A percentile compares a stretch with the other conserved stretches of the same genome.
These are phyloP conservation scores for Pegoplata infirma DNA, from an alignment of 2,888 invertebrate genomes.

Conservation along the genomic window DNA sequence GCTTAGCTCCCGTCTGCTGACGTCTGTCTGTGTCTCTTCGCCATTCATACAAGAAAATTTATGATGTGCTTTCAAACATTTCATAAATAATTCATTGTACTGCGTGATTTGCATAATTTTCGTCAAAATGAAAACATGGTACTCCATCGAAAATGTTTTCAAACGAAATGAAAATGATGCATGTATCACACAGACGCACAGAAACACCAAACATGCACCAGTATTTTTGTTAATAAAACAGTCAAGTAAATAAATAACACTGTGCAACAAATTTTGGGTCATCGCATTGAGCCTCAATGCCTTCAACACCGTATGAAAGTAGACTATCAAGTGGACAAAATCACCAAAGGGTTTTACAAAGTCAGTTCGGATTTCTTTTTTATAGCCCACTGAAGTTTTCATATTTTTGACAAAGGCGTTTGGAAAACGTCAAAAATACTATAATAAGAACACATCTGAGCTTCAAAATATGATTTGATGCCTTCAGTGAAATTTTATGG, in stretches of 20 bases:
- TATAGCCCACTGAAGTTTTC: no score
- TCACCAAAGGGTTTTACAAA: no score
- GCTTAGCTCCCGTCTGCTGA: conserved; percentile 34
- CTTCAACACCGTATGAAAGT: no score
- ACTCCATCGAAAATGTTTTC: neutral
- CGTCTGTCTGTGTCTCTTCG: neutral
- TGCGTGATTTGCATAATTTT: conserved; percentile 66
- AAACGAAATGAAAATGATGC: neutral
- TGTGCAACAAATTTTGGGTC: no score
- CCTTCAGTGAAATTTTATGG: no score
- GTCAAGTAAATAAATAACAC: neutral
- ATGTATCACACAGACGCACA: conserved; percentile 5
- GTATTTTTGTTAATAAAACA: conserved; percentile 2
- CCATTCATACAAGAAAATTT: conserved; percentile 61
- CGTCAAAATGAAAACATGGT: conserved; percentile 62
- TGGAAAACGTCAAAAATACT: no score
- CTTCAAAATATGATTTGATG: no score
- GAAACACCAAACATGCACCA: conserved; percentile 33
- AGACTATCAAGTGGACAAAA: no score
- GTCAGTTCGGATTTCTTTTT: no score
- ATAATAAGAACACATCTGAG: no score
- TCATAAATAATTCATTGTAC: conserved; percentile 65
- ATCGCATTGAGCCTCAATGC: no score
- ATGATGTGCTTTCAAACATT: conserved; percentile 64
- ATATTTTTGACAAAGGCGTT: no score